Conservation (phyloP, 2,888 invertebrate genomes). For the Leptinotarsa haldemani region DNA sequence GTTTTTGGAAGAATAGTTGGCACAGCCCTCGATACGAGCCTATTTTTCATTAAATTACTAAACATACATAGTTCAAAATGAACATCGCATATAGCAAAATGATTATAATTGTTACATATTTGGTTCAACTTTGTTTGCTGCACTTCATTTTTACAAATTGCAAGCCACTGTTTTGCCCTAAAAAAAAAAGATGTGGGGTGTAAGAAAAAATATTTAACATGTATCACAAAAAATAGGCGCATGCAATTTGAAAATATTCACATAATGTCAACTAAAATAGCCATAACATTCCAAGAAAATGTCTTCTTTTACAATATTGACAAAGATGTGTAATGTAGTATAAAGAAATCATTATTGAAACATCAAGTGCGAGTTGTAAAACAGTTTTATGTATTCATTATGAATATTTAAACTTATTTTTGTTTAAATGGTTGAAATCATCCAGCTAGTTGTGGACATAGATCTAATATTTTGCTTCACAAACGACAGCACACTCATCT, state of each 20-base stretch:
- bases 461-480: too few species aligned
- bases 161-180: conserved; percentile 3
- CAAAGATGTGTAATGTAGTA: too few species aligned
- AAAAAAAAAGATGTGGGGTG: neutral
- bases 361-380: too few species aligned
- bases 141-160: neutral
- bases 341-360: too few species aligned
- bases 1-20: neutral
- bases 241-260: neutral
- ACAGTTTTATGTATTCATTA: too few species aligned
- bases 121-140: neutral
- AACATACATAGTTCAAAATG: conserved; percentile 1
- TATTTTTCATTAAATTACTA: neutral
- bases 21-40: neutral
- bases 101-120: neutral
- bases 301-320: too few species aligned
- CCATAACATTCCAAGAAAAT: too few species aligned
- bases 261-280: neutral
- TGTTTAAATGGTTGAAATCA: too few species aligned
- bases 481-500: too few species aligned
- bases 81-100: conserved; percentile 6
- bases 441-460: too few species aligned
- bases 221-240: neutral
- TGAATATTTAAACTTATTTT: too few species aligned
- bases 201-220: neutral